Evolutionary conservation across 2,888 invertebrate genomes (phyloP), one percentile per base, ranked within the genome.

Genomic region (Galeopsomyia nigrocyanea): DNA sequence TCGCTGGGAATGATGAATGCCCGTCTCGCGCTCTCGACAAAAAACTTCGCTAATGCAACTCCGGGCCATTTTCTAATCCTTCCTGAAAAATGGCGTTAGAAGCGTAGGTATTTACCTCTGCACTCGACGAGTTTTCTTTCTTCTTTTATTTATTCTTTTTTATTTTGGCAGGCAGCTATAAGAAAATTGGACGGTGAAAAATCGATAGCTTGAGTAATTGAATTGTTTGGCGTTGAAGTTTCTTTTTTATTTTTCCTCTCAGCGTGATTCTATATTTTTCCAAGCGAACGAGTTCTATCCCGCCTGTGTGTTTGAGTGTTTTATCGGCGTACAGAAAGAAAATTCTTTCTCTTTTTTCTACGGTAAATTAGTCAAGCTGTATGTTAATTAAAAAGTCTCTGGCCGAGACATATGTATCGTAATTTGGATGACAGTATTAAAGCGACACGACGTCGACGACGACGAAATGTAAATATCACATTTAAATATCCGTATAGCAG

Each of bases 151-250:
- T n/a, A n/a, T n/a, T n/a, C n/a, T 55, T 10, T 13, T 22, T 21
- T 56, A 5, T 39, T 39, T 39, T 10, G 10, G 39, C 39, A 39
- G 7, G 26, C 26, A 39, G 39, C 39, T 13, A 39, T 39, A 39
- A 39, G 39, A 39, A 39, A 39, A 39, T 39, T 39, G 39, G 13
- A 39, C 39, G 39, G 39, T 26, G 66, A 66, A 66, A 26, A 66
- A 57, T 66, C 66, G 19, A 66, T 57, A 14, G 13, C 17, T 3
- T 49, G 7, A 49, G 62, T 57, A 56, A 65, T 65, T 65, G 56
- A 65, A 65, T 65, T 56, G 56, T 56, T 65, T 21, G 51, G 39
- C 39, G 39, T 13, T 10, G 39, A 39, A 39, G 39, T 39, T 39
- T n/a, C n/a, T n/a, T n/a, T n/a, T n/a, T n/a, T 5, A 31, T 31